A percentile compares a stretch with the other conserved stretches of the same genome.
phyloP scores from a whole-genome alignment of 2,797 vertebrate species.

The Sebastolobus altivelis region DNA sequence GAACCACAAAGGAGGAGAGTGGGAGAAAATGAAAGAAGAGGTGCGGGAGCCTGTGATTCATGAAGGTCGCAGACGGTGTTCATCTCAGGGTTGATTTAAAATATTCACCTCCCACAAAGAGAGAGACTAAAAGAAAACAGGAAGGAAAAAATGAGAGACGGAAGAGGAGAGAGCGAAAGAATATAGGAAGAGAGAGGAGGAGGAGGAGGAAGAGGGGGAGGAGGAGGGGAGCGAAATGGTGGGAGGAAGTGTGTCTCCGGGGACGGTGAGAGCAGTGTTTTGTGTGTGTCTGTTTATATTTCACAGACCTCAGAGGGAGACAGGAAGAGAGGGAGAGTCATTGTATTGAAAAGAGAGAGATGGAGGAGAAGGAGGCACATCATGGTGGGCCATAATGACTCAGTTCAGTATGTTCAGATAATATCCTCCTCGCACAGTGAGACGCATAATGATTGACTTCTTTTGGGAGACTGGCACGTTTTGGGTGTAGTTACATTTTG shows the following conservation, averaged over 20 bases:
- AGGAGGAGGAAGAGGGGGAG: not conserved
- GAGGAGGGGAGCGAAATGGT: slow-evolving; percentile 36
- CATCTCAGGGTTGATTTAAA: slow-evolving; percentile 77
- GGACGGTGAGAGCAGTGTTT: slow-evolving; percentile 40
- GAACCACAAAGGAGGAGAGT: slow-evolving; percentile 53
- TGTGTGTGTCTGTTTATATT: slow-evolving; percentile 59
- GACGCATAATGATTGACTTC: slow-evolving; percentile 58
- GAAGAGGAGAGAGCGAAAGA: not conserved
- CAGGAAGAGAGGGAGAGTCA: slow-evolving; percentile 40
- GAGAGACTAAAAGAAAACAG: slow-evolving; percentile 36
- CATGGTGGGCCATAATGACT: slow-evolving; percentile 63
- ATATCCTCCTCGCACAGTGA: slow-evolving; percentile 48
- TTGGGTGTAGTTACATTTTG: slow-evolving; percentile 36
- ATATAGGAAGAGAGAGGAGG: slow-evolving; percentile 4
- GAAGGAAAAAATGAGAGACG: slow-evolving; percentile 5
- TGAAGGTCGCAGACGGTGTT: slow-evolving; percentile 75
- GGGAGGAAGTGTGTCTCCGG: slow-evolving; percentile 62
- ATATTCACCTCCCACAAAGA: slow-evolving; percentile 68
- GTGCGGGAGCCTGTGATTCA: slow-evolving; percentile 59
- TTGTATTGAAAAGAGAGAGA: slow-evolving; percentile 57
- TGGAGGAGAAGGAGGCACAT: slow-evolving; percentile 47
- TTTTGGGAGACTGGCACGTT: slow-evolving; percentile 16
- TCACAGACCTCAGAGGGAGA: slow-evolving; percentile 62
- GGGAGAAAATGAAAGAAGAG: slow-evolving; percentile 58
- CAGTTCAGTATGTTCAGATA: slow-evolving; percentile 66